Percentiles rank a stretch among this genome's conserved stretches.
Evolutionary conservation across 2,888 invertebrate genomes (phyloP).

Genomic region (Antheraea yamamai): DNA sequence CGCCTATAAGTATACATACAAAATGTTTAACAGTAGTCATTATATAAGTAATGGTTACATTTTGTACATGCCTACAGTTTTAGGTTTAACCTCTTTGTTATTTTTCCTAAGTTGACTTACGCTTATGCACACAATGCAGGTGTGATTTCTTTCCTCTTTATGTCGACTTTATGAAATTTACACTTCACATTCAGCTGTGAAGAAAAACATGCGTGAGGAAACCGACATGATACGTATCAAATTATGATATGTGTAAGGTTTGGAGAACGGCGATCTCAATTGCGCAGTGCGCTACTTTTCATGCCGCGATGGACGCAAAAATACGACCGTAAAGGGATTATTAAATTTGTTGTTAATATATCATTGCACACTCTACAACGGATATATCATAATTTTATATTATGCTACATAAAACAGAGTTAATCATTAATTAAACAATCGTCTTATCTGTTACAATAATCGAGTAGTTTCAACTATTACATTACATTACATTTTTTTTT

Average conservation of each 20-base stretch:
- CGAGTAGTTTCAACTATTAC: too few species aligned
- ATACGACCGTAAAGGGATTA: background rate
- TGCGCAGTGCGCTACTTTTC: constrained; percentile 6
- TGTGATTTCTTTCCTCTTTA: background rate
- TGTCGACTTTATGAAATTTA: background rate
- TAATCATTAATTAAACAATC: background rate
- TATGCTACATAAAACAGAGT: background rate
- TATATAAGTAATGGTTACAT: background rate
- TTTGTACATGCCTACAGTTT: background rate
- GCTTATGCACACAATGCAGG: background rate
- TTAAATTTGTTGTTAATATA: background rate
- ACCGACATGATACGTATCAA: constrained; percentile 3
- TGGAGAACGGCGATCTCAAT: background rate
- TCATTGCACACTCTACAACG: background rate
- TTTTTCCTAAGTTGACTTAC: background rate
- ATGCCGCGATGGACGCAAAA: constrained; percentile 1
- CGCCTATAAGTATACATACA: too few species aligned
- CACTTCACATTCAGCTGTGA: background rate
- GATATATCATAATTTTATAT: background rate
- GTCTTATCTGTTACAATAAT: background rate
- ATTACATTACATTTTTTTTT: too few species aligned
- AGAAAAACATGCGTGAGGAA: background rate
- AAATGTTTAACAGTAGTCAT: too few species aligned
- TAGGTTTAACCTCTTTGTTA: background rate
- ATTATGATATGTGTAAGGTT: background rate